A percentile compares a stretch with the other conserved stretches of the same genome.
Evolutionary conservation across 2,113 vertebrate genomes (phyloP).

Genomic region (Aythya baeri): DNA sequence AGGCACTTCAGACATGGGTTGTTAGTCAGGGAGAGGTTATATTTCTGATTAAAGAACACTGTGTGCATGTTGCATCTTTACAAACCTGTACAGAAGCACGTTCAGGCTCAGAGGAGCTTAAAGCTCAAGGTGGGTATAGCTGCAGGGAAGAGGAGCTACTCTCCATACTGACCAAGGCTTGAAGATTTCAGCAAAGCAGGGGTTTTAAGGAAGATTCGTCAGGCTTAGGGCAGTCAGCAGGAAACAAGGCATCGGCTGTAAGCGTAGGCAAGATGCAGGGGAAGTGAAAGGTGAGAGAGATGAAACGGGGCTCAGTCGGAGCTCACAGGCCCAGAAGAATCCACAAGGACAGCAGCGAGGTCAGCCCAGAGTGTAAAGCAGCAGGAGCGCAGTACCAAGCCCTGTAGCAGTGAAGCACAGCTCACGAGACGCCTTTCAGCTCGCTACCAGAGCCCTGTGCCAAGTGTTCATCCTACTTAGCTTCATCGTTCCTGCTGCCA

Average conservation of each 20-base stretch:
- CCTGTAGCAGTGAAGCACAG: not conserved
- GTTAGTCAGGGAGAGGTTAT: not conserved
- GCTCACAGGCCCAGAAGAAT: not conserved
- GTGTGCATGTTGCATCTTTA: not conserved
- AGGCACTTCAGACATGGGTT: not conserved
- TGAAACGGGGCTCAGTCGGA: not conserved
- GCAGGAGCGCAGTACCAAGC: not conserved
- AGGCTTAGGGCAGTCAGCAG: not conserved
- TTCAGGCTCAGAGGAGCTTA: not conserved
- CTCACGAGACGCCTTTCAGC: not conserved
- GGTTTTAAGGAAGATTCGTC: not conserved
- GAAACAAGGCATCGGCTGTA: not conserved
- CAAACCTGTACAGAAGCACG: not conserved
- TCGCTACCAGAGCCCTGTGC: not conserved
- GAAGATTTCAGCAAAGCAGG: not conserved
- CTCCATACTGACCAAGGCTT: not conserved
- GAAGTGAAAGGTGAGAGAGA: not conserved
- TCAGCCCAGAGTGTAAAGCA: not conserved
- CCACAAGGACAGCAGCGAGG: not conserved
- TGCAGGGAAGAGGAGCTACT: not conserved
- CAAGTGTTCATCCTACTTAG: not conserved
- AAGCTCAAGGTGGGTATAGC: not conserved
- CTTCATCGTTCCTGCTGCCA: fast-evolving
- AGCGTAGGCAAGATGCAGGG: not conserved
- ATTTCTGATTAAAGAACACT: not conserved